phyloP scores from a whole-genome alignment of 2,888 invertebrate species.

The Eutolmus rufibarbis region DNA sequence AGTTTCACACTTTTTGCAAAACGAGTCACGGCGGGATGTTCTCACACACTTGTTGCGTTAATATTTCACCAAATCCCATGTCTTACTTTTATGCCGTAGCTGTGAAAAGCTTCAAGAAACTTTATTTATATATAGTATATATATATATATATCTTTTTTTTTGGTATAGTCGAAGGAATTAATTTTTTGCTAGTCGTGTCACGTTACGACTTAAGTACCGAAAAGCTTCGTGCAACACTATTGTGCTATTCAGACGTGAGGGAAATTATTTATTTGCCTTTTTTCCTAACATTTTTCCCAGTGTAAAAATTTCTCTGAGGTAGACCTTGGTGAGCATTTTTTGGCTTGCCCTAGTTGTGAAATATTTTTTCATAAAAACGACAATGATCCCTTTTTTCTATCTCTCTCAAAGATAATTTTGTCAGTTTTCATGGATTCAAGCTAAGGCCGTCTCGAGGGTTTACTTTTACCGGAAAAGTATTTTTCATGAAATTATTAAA shows the following conservation, averaged over 20 bases:
- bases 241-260: slow-evolving; percentile 37
- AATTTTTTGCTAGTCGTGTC: slow-evolving; percentile 35
- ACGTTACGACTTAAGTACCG: slow-evolving; percentile 36
- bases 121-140: background rate
- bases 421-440: background rate
- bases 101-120: background rate
- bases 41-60: slow-evolving; percentile 27
- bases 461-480: background rate
- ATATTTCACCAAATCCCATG: slow-evolving; percentile 24
- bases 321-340: slow-evolving; percentile 5
- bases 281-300: slow-evolving; percentile 12
- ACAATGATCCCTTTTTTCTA: background rate
- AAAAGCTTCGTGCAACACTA: slow-evolving; percentile 38
- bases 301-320: background rate
- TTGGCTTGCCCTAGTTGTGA: background rate
- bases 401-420: background rate
- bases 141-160: background rate
- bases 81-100: background rate
- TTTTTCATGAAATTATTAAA: background rate
- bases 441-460: background rate
- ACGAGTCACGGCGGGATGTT: background rate
- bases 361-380: slow-evolving; percentile 2
- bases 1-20: slow-evolving; percentile 4
- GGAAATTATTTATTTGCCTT: slow-evolving; percentile 34
- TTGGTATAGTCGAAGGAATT: background rate